These are phyloP conservation scores for Ctenopoma multispine DNA, from an alignment of 2,797 vertebrate genomes.

Conservation along the genomic window DNA sequence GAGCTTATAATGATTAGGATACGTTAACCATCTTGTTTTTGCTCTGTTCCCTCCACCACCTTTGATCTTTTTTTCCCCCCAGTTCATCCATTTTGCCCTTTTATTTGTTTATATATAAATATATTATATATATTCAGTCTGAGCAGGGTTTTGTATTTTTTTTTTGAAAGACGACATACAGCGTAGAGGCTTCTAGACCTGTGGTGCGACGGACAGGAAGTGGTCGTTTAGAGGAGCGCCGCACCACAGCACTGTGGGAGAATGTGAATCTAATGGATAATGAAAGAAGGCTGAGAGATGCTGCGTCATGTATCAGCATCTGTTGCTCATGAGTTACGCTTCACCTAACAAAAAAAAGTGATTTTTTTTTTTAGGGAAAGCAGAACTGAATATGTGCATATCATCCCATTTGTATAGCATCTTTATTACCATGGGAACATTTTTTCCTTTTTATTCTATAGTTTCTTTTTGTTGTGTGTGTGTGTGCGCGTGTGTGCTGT, in stretches of 20 bases:
- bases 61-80: constrained; percentile 74
- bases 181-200: constrained; percentile 83
- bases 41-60: constrained; percentile 75
- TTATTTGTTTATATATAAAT: constrained; percentile 80
- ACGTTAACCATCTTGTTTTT: constrained; percentile 85
- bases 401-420: constrained; percentile 97
- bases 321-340: constrained; percentile 65
- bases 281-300: constrained; percentile 84
- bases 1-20: constrained; percentile 88
- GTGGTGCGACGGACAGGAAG: constrained; percentile 77
- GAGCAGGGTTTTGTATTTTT: constrained; percentile 75
- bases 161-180: constrained; percentile 78
- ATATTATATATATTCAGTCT: constrained; percentile 79
- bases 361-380: constrained; percentile 75
- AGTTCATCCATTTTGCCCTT: constrained; percentile 38
- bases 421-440: constrained; percentile 97
- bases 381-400: constrained; percentile 93
- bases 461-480: constrained; percentile 70
- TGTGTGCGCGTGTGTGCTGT: constrained; percentile 90
- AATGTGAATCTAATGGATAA: constrained; percentile 78
- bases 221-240: constrained; percentile 78
- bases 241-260: constrained; percentile 84
- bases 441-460: constrained; percentile 75
- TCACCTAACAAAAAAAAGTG: constrained; percentile 47
- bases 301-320: constrained; percentile 76